Evolutionary conservation across 2,797 vertebrate genomes (phyloP).

Genomic region (Iguana delicatissima): DNA sequence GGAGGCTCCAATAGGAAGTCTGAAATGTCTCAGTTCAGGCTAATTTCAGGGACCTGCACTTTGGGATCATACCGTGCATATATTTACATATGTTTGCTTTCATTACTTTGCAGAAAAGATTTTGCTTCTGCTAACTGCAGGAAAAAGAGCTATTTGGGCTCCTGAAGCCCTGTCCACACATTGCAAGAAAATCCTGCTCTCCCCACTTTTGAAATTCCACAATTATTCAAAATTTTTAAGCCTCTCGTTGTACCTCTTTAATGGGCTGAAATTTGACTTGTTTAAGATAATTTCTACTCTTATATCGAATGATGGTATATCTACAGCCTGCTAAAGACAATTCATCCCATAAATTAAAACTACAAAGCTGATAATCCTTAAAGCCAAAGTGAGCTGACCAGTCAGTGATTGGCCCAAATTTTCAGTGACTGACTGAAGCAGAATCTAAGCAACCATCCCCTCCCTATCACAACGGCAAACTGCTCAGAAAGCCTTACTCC

Average conservation of each 20-base stretch:
- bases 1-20: neutral
- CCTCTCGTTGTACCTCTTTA: neutral
- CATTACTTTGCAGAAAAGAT: neutral
- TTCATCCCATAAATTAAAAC: neutral
- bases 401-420: neutral
- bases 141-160: neutral
- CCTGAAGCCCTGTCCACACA: neutral
- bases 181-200: neutral
- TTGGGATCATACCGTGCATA: neutral
- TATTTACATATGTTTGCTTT: neutral
- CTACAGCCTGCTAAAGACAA: neutral
- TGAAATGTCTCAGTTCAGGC: neutral
- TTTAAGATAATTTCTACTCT: neutral
- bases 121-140: neutral
- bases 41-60: neutral
- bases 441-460: neutral
- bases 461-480: neutral
- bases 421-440: neutral
- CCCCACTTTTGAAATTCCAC: neutral
- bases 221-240: neutral
- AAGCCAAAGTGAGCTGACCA: neutral
- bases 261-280: neutral
- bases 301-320: neutral
- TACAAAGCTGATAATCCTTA: neutral
- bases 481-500: neutral